These are phyloP conservation scores for Stenodema calcarata DNA, from an alignment of 2,888 invertebrate genomes.

Conservation along the genomic window DNA sequence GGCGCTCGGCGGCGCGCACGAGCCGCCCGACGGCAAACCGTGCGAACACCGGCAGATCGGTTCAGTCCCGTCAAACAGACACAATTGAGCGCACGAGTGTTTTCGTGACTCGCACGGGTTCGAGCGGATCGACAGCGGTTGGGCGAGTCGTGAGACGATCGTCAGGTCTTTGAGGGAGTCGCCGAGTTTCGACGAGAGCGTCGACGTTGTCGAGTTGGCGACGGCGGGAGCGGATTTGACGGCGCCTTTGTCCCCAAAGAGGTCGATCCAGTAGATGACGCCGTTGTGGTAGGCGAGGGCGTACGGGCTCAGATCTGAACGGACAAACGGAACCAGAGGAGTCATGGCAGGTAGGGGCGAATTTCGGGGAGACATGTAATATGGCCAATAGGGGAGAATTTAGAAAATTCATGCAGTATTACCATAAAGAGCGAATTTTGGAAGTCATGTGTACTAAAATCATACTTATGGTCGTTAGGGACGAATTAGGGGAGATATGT, in stretches of 20 bases:
- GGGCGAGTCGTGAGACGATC: slow-evolving; percentile 65
- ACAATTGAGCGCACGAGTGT: slow-evolving; percentile 80
- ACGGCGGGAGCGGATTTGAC: neutral
- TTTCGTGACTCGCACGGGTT: slow-evolving; percentile 61
- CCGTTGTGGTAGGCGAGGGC: slow-evolving; percentile 26
- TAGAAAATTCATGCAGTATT: no score
- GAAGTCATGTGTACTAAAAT: no score
- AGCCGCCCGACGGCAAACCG: slow-evolving; percentile 63
- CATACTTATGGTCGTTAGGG: no score
- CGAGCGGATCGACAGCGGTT: neutral
- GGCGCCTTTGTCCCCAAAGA: neutral
- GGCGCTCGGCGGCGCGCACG: slow-evolving; percentile 71
- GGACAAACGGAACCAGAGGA: no score
- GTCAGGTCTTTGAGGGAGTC: slow-evolving; percentile 70
- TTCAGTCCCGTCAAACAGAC: slow-evolving; percentile 73
- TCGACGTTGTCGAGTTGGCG: neutral
- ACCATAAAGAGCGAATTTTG: no score
- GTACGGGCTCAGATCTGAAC: slow-evolving; percentile 14
- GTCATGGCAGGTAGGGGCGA: no score
- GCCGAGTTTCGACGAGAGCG: slow-evolving; percentile 58
- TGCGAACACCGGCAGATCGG: slow-evolving; percentile 83
- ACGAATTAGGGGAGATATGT: no score
- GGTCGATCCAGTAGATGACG: slow-evolving; percentile 37
- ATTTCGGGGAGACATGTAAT: no score
- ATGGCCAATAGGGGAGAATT: no score